Percentiles rank a stretch among this genome's conserved stretches.
phyloP scores from a whole-genome alignment of 2,888 invertebrate genomes.

The Nomada ferruginata region DNA sequence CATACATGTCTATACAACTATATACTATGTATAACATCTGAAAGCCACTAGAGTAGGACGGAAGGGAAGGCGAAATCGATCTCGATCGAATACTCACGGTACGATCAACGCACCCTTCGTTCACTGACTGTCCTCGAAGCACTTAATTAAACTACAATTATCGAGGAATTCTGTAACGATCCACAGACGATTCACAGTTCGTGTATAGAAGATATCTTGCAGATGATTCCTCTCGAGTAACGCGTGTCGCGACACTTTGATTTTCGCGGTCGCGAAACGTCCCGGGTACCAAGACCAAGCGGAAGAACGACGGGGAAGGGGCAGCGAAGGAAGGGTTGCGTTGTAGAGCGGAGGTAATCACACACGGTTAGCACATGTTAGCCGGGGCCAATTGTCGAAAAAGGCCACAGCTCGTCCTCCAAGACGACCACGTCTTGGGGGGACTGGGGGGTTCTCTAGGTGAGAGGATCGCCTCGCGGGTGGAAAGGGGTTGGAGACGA shows the following conservation, averaged over 20 bases:
- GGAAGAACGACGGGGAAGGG: not conserved
- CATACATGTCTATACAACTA: too few relatives aligned
- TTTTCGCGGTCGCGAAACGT: constrained; percentile 53
- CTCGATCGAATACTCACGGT: not conserved
- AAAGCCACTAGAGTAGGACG: not conserved
- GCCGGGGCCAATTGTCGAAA: constrained; percentile 75
- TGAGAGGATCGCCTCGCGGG: constrained; percentile 52
- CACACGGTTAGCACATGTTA: constrained; percentile 74
- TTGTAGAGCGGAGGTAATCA: constrained; percentile 62
- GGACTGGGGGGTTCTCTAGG: constrained; percentile 63
- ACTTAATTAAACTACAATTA: not conserved
- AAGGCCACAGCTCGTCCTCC: constrained; percentile 72
- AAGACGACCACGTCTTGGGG: constrained; percentile 76
- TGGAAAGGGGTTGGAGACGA: constrained; percentile 69
- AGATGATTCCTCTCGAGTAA: not conserved
- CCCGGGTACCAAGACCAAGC: not conserved
- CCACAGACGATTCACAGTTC: not conserved
- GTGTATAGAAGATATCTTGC: not conserved
- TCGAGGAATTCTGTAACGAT: not conserved
- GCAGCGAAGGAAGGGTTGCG: constrained; percentile 20
- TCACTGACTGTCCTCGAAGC: not conserved
- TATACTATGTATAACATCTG: too few relatives aligned
- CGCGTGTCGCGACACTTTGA: constrained; percentile 54
- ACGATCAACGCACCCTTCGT: too few relatives aligned
- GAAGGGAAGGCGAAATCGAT: not conserved